Percentiles rank a stretch among this genome's conserved stretches.
These are phyloP conservation scores for Hypotaenidia philippensis DNA, from an alignment of 2,797 vertebrate genomes.

Conservation along the genomic window DNA sequence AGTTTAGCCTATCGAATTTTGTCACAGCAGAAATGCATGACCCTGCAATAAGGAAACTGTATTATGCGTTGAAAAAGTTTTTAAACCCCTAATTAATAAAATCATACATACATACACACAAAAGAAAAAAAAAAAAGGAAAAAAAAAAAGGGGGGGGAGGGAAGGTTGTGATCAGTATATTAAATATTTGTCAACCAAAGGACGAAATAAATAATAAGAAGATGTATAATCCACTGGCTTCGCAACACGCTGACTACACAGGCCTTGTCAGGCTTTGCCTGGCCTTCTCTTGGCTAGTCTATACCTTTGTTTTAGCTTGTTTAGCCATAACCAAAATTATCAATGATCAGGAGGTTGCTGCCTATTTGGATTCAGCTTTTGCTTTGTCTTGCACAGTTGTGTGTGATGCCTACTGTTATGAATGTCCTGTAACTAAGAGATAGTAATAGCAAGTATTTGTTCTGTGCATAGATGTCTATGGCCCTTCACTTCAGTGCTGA, in stretches of 20 bases:
- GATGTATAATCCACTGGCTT: neutral
- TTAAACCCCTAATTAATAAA: neutral
- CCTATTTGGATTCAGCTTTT: neutral
- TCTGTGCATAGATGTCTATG: neutral
- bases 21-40: neutral
- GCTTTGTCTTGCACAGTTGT: neutral
- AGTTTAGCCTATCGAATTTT: neutral
- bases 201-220: neutral
- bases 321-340: neutral
- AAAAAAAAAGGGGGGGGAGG: neutral
- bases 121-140: too few relatives aligned
- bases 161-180: too few relatives aligned
- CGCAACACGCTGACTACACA: rapidly evolving
- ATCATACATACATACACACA: neutral
- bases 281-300: neutral
- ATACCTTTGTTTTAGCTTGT: neutral
- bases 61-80: neutral
- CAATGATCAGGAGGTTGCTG: neutral
- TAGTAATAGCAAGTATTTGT: neutral
- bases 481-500: neutral
- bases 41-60: neutral
- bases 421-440: neutral
- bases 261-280: neutral
- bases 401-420: neutral
- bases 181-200: neutral